Base-by-base conservation (phyloP, 2,888 invertebrate species). In the Cataglyphis livida region DNA sequence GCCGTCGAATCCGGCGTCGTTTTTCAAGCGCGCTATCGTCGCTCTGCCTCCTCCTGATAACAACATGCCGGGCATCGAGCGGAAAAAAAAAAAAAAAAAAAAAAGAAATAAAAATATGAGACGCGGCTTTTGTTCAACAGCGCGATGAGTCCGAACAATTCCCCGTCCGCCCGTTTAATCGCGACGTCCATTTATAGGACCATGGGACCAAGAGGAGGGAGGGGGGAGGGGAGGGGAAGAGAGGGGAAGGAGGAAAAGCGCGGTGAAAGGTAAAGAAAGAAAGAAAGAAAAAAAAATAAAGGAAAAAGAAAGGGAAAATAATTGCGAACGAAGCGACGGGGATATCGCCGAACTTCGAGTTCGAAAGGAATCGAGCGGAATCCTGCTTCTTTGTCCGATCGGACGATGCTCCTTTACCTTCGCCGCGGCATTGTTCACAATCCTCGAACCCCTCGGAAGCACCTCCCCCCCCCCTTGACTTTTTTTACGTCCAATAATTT, bases 41-140 rank as follows among this genome's bases (percentile, higher is more conserved):
- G 68, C 83, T 18, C 48, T 84, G 85, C 54, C 76, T 66, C 57
- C 71, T 68, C 71, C 86, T 84, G 88, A 89, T 88, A 89, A 89
- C 88, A 88, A 84, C 88, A 82, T 79, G 75, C 61, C 51, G 54
- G 35, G 70, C 84, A 71, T 83, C 82, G 78, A 25, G 41, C 78
- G 79, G 15, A 12, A 44, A 12, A 28, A 76, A 87, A 44, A 44
- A 12, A 81, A 87, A 44, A 44, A 12, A 44, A 3, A 28, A 81
- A 87, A 44, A 44, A 4, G 15, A 12, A 88, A 88, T 88, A 88
- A 88, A 88, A 85, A 75, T 71, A 38, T 73, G 64, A 79, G 71
- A 64, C 76, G 65, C 73, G 66, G 78, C 84, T 75, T 87, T 88
- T 88, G 87, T 89, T 84, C 71, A 32, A 59, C 35, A 44, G 61